Evolutionary conservation across 2,888 invertebrate genomes (phyloP).

Genomic region (Laspeyria flexula): DNA sequence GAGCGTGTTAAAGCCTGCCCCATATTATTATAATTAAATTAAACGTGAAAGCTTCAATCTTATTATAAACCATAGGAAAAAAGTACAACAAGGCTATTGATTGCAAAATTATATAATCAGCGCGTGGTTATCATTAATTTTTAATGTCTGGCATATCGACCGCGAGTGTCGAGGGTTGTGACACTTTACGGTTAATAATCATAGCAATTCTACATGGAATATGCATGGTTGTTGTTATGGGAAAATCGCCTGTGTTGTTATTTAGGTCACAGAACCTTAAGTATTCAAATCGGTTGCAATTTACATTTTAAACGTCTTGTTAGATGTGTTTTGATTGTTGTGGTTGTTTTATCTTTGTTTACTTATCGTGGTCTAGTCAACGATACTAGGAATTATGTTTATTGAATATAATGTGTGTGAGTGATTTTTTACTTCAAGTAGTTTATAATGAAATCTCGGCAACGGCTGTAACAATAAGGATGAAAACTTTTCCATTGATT

Average conservation of each 20-base stretch:
- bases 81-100: slow-evolving; percentile 1
- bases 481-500: too few relatives aligned
- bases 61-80: too few relatives aligned
- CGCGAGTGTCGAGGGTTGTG: slow-evolving; percentile 9
- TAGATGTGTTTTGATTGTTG: background rate
- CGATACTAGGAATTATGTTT: too few relatives aligned
- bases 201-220: slow-evolving; percentile 9
- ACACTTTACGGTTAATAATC: slow-evolving; percentile 23
- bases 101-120: slow-evolving; percentile 2
- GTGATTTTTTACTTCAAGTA: too few relatives aligned
- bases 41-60: too few relatives aligned
- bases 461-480: too few relatives aligned
- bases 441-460: too few relatives aligned
- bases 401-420: too few relatives aligned
- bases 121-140: background rate
- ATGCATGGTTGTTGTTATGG: slow-evolving; percentile 12
- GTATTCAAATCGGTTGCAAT: background rate
- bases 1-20: too few relatives aligned
- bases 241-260: background rate
- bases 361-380: too few relatives aligned
- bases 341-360: too few relatives aligned
- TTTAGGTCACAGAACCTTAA: slow-evolving; percentile 9
- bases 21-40: too few relatives aligned
- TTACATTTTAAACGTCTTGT: slow-evolving; percentile 2
- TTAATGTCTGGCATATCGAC: slow-evolving; percentile 25